phyloP scores from a whole-genome alignment of 2,888 invertebrate species.

The Lordiphosa andalusiaca region DNA sequence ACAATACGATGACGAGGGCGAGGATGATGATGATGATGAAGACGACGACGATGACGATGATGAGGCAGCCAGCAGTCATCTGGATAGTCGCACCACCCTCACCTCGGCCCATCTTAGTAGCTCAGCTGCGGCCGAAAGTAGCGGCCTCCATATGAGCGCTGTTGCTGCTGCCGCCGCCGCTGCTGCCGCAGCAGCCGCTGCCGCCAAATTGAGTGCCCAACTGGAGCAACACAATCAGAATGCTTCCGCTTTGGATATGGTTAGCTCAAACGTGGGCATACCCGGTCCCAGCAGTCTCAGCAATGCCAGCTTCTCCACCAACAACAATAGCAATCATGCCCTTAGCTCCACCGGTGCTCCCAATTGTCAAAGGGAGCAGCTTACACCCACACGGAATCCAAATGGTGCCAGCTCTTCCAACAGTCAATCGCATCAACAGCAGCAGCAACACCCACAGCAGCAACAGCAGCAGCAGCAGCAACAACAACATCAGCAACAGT shows the following conservation, averaged over 20 bases:
- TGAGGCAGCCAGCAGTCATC: constrained; percentile 43
- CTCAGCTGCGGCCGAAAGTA: constrained; percentile 45
- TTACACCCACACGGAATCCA: constrained; percentile 3
- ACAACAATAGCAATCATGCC: constrained; percentile 50
- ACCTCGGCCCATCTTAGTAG: constrained; percentile 43
- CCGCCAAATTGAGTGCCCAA: constrained; percentile 60
- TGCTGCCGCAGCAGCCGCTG: constrained; percentile 61
- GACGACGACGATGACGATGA: constrained; percentile 47
- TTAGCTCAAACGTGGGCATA: constrained; percentile 19
- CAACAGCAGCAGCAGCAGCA: constrained; percentile 56
- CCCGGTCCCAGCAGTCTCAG: constrained; percentile 45
- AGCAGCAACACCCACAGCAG: constrained; percentile 37
- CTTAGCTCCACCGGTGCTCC: constrained; percentile 27
- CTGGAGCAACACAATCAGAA: constrained; percentile 54
- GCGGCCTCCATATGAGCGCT: constrained; percentile 51
- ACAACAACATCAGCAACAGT: constrained; percentile 75
- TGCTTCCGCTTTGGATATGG: constrained; percentile 51
- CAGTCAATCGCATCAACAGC: constrained; percentile 20
- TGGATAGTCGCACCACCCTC: constrained; percentile 39
- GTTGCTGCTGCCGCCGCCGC: constrained; percentile 55
- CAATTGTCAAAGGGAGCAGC: constrained; percentile 3
- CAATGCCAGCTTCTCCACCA: constrained; percentile 43
- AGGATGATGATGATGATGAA: constrained; percentile 51
- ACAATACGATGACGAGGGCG: constrained; percentile 52
- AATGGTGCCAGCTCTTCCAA: constrained; percentile 16